phyloP scores from a whole-genome alignment of 1,140 invertebrate species.

The Ceratosolen solmsi region DNA sequence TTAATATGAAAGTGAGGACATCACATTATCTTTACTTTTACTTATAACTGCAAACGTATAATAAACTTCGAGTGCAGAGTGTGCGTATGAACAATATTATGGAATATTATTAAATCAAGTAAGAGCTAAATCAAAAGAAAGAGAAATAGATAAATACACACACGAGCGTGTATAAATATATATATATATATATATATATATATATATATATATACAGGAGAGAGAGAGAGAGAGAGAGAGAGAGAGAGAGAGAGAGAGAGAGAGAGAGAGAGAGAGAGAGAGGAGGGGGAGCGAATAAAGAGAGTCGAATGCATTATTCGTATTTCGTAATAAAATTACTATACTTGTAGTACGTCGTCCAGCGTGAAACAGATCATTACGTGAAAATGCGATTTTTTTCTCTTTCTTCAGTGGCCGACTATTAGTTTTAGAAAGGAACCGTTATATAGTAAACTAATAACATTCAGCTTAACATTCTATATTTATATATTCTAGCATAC shows the following conservation, averaged over 20 bases:
- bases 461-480: constrained; percentile 21
- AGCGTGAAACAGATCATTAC: constrained; percentile 40
- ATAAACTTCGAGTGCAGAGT: neutral
- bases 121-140: neutral
- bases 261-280: neutral
- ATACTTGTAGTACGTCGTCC: constrained; percentile 8
- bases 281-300: neutral
- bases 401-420: constrained; percentile 4
- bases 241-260: neutral
- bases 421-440: constrained; percentile 59
- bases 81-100: neutral
- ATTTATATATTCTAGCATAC: neutral
- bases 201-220: neutral
- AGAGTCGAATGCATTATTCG: constrained; percentile 18
- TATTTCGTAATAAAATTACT: constrained; percentile 27
- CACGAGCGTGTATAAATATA: neutral
- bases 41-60: neutral
- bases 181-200: neutral
- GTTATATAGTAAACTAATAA: constrained; percentile 47
- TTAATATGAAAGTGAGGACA: neutral
- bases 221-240: neutral
- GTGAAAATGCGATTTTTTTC: constrained; percentile 53
- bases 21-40: neutral
- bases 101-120: neutral
- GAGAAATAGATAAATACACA: neutral